phyloP scores from a whole-genome alignment of 2,888 invertebrate species.

The Mamestra brassicae region DNA sequence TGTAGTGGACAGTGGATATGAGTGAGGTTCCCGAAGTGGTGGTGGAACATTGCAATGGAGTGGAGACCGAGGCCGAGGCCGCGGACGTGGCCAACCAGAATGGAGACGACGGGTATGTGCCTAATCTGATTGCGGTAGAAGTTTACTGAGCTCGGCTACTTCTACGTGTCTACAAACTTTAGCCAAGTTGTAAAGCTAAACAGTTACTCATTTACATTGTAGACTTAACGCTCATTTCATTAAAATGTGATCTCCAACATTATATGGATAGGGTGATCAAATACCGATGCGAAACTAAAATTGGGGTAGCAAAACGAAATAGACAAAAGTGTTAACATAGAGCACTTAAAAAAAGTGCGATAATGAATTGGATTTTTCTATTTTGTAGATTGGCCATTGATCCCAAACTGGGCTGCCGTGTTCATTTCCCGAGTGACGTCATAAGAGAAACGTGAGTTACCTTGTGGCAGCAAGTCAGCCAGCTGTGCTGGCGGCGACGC shows the following conservation, averaged over 20 bases:
- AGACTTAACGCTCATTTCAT: slow-evolving; percentile 33
- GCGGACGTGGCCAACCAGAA: slow-evolving; percentile 75
- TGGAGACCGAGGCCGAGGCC: slow-evolving; percentile 75
- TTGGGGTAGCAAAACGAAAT: slow-evolving; percentile 1
- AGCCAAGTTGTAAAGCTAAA: slow-evolving; percentile 37
- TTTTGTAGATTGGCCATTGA: slow-evolving; percentile 91
- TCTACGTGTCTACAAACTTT: slow-evolving; percentile 21
- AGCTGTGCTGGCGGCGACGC: slow-evolving; percentile 73
- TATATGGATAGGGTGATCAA: neutral
- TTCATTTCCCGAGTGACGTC: slow-evolving; percentile 90
- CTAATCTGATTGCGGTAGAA: slow-evolving; percentile 30
- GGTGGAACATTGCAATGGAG: slow-evolving; percentile 86
- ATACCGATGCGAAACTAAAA: slow-evolving; percentile 11
- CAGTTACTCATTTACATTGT: slow-evolving; percentile 37
- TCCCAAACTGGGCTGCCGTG: slow-evolving; percentile 90
- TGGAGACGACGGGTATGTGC: slow-evolving; percentile 83
- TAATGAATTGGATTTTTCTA: slow-evolving; percentile 85
- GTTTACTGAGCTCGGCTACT: slow-evolving; percentile 47
- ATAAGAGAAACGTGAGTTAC: slow-evolving; percentile 89
- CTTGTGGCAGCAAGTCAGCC: slow-evolving; percentile 62
- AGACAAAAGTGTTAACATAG: slow-evolving; percentile 20
- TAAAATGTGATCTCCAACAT: slow-evolving; percentile 14
- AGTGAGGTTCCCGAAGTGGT: slow-evolving; percentile 84
- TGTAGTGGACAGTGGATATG: slow-evolving; percentile 76
- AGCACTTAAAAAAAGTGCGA: slow-evolving; percentile 60